Evolutionary conservation across 2,888 invertebrate genomes (phyloP), one percentile per base, ranked within the genome.

Genomic region (Acleris literana): DNA sequence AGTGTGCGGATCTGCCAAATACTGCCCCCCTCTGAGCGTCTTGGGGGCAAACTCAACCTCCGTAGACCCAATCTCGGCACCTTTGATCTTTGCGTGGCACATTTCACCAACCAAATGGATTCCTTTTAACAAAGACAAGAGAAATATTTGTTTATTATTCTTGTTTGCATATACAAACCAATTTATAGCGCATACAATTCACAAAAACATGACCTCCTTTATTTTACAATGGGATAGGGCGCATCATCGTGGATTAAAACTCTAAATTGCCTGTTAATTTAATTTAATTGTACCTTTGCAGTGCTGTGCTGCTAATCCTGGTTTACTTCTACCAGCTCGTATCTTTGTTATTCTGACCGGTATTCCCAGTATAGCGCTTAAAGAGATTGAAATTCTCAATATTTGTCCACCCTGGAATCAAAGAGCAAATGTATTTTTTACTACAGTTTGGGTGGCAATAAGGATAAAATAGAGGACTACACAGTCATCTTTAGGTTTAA

Each of bases 361-460:
- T 61, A 95, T 94, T 48, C 93, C 90, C 61, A 96, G 90, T 57
- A 99, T 92, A 67, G 96, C 96, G 81, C 97, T 97, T 29, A 98
- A 85, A 9, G 96, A 95, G 25, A 97, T 88, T 0, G 97, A 95
- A 81, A 96, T 95, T 66, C 98, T 94, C 29, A 98, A 90, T 69
- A 98, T 97, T 93, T 99, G 98, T 0, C 98, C 98, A 65, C 98
- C 98, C 97, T 97, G 73, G 69, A 90, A 83, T 52, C 57, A 61
- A 33, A 33, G 33, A 33, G 3, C n/a, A 16, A 44, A n/a, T 16
- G 16, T 44, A n/a, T 6, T n/a, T 3, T 11, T 39, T 39, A 13
- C 33, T 33, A 33, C 1, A 39, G 11, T 11, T 13, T 13, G 39
- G 9, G 13, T 39, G 13, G 13, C 3, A 39, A 39, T 13, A 39